Evolutionary conservation across 1,140 invertebrate species (phyloP), one percentile per base, ranked within the genome.

Genomic region (Penaeus indicus): DNA sequence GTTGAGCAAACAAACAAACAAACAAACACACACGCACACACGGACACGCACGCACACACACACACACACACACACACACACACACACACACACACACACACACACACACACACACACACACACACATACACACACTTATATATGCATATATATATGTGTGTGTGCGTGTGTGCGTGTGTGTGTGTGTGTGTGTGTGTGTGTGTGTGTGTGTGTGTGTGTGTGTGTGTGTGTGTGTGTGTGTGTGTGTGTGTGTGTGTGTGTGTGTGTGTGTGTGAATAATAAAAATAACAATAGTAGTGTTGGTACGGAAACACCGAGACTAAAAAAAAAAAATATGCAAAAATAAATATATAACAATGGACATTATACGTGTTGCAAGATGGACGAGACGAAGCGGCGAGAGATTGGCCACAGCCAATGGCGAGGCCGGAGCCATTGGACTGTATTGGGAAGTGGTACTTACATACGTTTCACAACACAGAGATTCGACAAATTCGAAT

Each of bases 151-250:
- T n/a, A 69, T 27, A 3, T 69, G 13, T 22, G 13, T 27, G 13
- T 69, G 64, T 27, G 27, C 13, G 13, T 27, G 27, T 69, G 64
- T 27, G 7, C 64, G 64, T 69, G 64, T 69, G 64, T 69, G 64
- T 69, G 64, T 69, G 64, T 69, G 64, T 69, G 64, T 69, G 64
- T 69, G 64, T 69, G 64, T 69, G 64, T 69, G 64, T 69, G 64
- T 69, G 64, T 69, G 64, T 69, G 64, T 69, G 64, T 69, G 64
- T 69, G 64, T 69, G 64, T 69, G 64, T 69, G 64, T 69, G 64
- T 69, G 64, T 69, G 64, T 69, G 64, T 69, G 64, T 69, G 64
- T 69, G 64, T 69, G 64, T 69, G 64, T 69, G 64, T 69, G 64
- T 69, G 64, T 69, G 64, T 69, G 64, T 69, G 64, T 69, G 64